phyloP scores from a whole-genome alignment of 2,113 vertebrate genomes.

The Coregonus clupeaformis region DNA sequence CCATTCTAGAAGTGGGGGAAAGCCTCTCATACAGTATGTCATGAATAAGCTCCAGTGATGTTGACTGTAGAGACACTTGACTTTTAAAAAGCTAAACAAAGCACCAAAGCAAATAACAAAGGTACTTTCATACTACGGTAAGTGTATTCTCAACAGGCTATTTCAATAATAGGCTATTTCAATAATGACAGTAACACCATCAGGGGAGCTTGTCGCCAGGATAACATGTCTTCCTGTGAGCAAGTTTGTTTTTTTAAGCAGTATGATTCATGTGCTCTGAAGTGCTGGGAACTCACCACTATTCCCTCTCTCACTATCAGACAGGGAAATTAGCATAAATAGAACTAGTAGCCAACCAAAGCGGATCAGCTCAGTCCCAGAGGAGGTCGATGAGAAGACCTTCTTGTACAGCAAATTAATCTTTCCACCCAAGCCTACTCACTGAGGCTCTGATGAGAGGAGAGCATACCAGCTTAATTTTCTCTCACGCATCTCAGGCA shows the following conservation, averaged over 20 bases:
- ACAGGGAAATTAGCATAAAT: constrained; percentile 14
- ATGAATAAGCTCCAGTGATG: not conserved
- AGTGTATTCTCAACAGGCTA: not conserved
- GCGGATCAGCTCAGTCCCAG: not conserved
- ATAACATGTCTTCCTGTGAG: constrained; percentile 26
- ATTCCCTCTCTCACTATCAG: not conserved
- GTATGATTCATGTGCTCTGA: not conserved
- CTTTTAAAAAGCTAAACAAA: not conserved
- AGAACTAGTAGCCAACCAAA: not conserved
- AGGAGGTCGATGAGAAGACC: not conserved
- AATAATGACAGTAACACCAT: not conserved
- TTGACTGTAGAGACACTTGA: not conserved
- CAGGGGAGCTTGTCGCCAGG: constrained; percentile 32
- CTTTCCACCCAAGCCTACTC: not conserved
- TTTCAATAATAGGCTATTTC: constrained; percentile 3
- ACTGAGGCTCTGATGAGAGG: constrained; percentile 14
- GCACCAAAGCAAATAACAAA: not conserved
- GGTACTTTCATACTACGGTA: not conserved
- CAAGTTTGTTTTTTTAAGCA: constrained; percentile 9
- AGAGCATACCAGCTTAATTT: constrained; percentile 16
- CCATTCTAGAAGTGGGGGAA: not conserved
- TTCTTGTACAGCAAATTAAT: constrained; percentile 26
- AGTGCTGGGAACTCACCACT: not conserved
- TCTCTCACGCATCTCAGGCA: not conserved
- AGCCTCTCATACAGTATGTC: not conserved